Percentiles rank a stretch among this genome's conserved stretches.
phyloP scores from a whole-genome alignment of 2,888 invertebrate genomes.

The Netelia melanura region DNA sequence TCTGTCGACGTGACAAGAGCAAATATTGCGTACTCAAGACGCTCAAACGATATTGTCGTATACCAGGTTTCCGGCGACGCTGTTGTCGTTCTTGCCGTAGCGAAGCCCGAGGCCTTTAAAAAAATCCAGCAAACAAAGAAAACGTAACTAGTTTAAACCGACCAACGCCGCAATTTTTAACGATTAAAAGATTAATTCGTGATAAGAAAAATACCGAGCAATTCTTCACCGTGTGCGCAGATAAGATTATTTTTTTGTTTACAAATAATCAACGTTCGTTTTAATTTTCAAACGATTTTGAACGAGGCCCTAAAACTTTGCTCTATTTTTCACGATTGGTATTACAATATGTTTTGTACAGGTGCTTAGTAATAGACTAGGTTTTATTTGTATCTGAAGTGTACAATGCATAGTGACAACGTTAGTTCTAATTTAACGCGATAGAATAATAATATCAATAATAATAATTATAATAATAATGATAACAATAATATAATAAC shows the following conservation, averaged over 20 bases:
- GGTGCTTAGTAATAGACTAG: constrained; percentile 78
- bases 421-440: constrained; percentile 79
- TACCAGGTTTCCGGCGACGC: constrained; percentile 87
- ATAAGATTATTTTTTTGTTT: too few relatives aligned
- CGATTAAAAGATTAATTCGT: too few relatives aligned
- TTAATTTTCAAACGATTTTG: too few relatives aligned
- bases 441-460: constrained; percentile 70
- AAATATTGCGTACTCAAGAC: constrained; percentile 86
- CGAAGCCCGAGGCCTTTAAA: constrained; percentile 6
- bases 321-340: neutral
- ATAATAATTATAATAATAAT: constrained; percentile 67
- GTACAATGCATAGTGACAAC: constrained; percentile 81
- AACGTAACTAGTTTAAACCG: neutral
- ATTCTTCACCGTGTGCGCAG: too few relatives aligned
- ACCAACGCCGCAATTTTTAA: too few relatives aligned
- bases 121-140: neutral
- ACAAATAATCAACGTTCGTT: too few relatives aligned
- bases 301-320: too few relatives aligned
- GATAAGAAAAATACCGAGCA: too few relatives aligned
- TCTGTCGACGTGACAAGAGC: constrained; percentile 83
- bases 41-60: constrained; percentile 86
- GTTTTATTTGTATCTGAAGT: constrained; percentile 81
- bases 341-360: constrained; percentile 19
- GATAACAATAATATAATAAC: constrained; percentile 39
- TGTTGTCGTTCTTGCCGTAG: constrained; percentile 85